Base-by-base conservation (phyloP, 2,888 invertebrate species). In the Encarsia formosa region DNA sequence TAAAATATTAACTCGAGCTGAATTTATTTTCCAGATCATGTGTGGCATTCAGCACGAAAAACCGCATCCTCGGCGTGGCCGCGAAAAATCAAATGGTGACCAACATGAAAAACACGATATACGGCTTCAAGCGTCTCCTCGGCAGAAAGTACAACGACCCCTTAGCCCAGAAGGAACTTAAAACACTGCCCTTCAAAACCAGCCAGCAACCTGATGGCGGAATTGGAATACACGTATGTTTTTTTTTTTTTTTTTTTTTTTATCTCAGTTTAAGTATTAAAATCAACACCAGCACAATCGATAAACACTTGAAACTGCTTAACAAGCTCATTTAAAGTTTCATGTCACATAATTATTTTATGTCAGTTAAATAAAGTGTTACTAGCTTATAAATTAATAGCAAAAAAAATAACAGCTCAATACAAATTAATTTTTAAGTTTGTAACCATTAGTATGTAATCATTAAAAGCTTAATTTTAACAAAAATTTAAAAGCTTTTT, bases 11-110 rank as follows among this genome's bases (percentile, higher is more conserved):
- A n/a, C n/a, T n/a, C n/a, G n/a, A n/a, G n/a, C n/a, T n/a, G n/a
- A n/a, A n/a, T n/a, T n/a, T n/a, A n/a, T n/a, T 60, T 77, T 81
- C 26, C 77, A 99, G 98, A 77, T 86, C 97, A 78, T 97, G 86
- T 78, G 90, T 99, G 49, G 95, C 97, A 19, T 95, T 99, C 78
- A 91, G 91, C 67, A 86, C 87, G 58, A 93, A 90, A 73, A 91
- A 89, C 71, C 86, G 99, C 64, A 87, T 91, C 67, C 83, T 99
- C 73, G 99, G 99, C 52, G 94, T 94, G 32, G 91, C 96, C 38
- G 98, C 98, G 53, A 96, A 94, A 75, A 96, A 95, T 72, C 95
- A 97, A 75, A 87, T 90, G 79, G 88, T 95, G 48, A 95, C 96
- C 65, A 99, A 99, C 74, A 87, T 96, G 84, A 93, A 92, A 76